Base-by-base conservation (phyloP, 2,113 vertebrate genomes). In the Rattus rattus region DNA sequence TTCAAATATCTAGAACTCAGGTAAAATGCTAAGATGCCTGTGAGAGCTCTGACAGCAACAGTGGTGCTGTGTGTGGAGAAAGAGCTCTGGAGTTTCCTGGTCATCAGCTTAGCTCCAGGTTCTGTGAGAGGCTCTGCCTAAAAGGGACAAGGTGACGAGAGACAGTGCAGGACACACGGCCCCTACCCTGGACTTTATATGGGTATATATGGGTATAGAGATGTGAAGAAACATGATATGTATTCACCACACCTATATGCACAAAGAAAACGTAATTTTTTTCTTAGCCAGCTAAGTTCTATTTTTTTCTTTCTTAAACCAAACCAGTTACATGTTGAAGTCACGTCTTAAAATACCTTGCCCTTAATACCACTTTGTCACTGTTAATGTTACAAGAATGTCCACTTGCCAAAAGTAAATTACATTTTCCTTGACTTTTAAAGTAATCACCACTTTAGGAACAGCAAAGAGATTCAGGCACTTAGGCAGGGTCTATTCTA, bases 361-460 rank as follows among this genome's bases (percentile, higher is more conserved):
- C 39, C 39, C 24, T 85, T 85, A 85, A 65, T 28, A 97, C 69
- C 56, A 92, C 63, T 94, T 94, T 97, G 92, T 97, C 91, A 90
- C 63, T 90, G 73, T 87, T 94, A 94, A 92, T 75, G 79, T 94
- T 61, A 94, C 56, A 94, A 91, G 91, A 94, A 91, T 85, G 86
- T 92, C 96, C 72, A 75, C 61, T 96, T 52, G 54, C 61, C 84
- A 72, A 95, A 94, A 94, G 88, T 96, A 96, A 97, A 95, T 96
- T 88, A 75, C n/a, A 96, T 95, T 96, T 97, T 72, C 86, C 39
- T 94, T 97, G 94, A 96, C 81, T 94, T 96, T 97, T 69, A 94
- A 94, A 96, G 92, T 96, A 96, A 96, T 95, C 77, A 84, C 49
- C 91, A 89, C 56, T 56, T 96, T 91, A 90, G 86, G 96, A 91